These are phyloP conservation scores for Melanotaenia boesemani DNA, from an alignment of 2,797 vertebrate species.

Conservation along the genomic window DNA sequence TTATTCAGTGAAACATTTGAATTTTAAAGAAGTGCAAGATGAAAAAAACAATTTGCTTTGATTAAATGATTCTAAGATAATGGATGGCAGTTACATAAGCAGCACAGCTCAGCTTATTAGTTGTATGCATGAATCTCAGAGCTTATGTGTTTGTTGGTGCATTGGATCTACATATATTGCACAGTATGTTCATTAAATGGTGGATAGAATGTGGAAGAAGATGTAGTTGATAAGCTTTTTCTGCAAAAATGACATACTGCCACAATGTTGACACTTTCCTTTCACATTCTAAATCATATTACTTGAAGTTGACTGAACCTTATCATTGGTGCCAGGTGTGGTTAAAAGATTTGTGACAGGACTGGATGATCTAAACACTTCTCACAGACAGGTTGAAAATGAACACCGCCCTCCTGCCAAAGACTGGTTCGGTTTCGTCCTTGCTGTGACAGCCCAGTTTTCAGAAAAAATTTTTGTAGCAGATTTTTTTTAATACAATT, in stretches of 20 bases:
- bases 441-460: conserved; percentile 21
- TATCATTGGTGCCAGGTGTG: conserved; percentile 31
- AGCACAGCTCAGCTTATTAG: not conserved
- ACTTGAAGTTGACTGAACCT: conserved; percentile 15
- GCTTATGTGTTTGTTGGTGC: not conserved
- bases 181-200: not conserved
- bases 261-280: not conserved
- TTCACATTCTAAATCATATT: not conserved
- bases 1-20: not conserved
- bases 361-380: conserved; percentile 39
- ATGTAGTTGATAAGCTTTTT: not conserved
- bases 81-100: not conserved
- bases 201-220: not conserved
- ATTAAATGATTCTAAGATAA: too few species aligned
- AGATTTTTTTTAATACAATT: not conserved
- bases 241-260: not conserved
- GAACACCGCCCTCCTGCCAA: conserved; percentile 49
- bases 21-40: too few species aligned
- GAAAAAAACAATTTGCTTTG: too few species aligned
- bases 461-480: conserved; percentile 3
- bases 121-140: not conserved
- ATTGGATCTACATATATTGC: not conserved
- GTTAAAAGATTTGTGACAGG: conserved; percentile 36
- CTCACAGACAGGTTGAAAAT: conserved; percentile 39
- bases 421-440: conserved; percentile 19